phyloP scores from a whole-genome alignment of 2,797 vertebrate genomes.

The Pangasius larnaudii region DNA sequence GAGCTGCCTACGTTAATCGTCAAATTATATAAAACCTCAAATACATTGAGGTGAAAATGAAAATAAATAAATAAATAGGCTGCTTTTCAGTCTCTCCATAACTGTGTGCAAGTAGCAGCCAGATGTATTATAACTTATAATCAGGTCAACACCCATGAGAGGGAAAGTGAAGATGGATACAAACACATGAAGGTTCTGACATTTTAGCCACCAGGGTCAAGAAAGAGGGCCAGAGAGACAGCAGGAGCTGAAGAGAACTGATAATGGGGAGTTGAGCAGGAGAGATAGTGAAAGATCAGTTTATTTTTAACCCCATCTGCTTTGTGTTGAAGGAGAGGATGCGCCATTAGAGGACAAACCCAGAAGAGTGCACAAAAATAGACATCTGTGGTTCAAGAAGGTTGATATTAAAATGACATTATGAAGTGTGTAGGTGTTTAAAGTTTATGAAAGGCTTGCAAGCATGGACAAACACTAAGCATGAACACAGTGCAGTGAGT shows the following conservation, averaged over 20 bases:
- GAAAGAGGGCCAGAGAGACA: conserved; percentile 17
- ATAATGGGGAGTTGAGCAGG: conserved; percentile 57
- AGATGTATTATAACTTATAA: neutral
- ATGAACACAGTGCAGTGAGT: neutral
- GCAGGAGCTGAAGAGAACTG: conserved; percentile 28
- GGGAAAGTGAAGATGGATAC: conserved; percentile 17
- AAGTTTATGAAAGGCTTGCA: neutral
- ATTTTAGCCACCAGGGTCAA: conserved; percentile 56
- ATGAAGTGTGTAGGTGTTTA: neutral
- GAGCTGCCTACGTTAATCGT: neutral
- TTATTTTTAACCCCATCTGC: conserved; percentile 74
- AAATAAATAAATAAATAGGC: neutral
- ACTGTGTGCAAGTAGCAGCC: neutral
- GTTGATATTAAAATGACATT: neutral
- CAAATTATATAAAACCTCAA: neutral
- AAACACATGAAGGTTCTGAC: conserved; percentile 50
- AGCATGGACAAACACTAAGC: neutral
- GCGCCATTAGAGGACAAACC: conserved; percentile 37
- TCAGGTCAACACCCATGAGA: neutral
- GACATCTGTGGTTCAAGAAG: neutral
- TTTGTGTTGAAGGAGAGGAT: conserved; percentile 71
- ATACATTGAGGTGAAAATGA: neutral
- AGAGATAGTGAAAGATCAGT: conserved; percentile 61
- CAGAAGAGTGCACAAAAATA: conserved; percentile 31
- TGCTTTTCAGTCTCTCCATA: neutral